Conservation (phyloP, 2,888 invertebrate species). For the Augochlorella aurata region DNA sequence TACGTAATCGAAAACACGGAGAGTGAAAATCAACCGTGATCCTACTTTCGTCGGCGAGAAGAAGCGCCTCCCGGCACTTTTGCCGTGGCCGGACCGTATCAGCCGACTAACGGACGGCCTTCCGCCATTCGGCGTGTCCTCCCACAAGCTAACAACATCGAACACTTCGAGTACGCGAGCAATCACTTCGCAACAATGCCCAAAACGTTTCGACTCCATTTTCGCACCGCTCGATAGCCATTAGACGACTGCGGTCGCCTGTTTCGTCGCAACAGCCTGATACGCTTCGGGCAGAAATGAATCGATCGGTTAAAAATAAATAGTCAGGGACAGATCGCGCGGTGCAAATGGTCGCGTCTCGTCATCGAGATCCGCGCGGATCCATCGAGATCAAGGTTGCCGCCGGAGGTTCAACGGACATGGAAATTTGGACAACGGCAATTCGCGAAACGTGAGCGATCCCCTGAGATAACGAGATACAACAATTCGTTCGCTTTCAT, state of each 20-base stretch:
- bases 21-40: constrained; percentile 80
- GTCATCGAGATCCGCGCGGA: constrained; percentile 2
- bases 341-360: constrained; percentile 39
- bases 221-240: too few species aligned
- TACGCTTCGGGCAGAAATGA: neutral
- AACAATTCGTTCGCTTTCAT: neutral
- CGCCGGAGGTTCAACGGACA: constrained; percentile 36
- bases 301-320: constrained; percentile 10
- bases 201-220: too few species aligned
- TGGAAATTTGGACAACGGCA: constrained; percentile 19
- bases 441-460: neutral
- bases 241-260: too few species aligned
- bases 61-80: constrained; percentile 68
- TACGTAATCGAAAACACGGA: constrained; percentile 81
- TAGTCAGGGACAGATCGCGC: constrained; percentile 40
- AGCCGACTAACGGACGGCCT: constrained; percentile 65
- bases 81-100: constrained; percentile 62
- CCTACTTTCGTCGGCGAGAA: constrained; percentile 78
- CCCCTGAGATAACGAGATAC: neutral
- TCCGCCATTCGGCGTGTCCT: constrained; percentile 49
- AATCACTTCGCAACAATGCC: too few species aligned
- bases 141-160: constrained; percentile 14
- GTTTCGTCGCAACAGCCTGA: neutral
- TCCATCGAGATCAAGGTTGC: constrained; percentile 45
- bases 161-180: neutral